These are phyloP conservation scores for Cyanocitta stelleri DNA, from an alignment of 2,113 vertebrate species.

Conservation along the genomic window DNA sequence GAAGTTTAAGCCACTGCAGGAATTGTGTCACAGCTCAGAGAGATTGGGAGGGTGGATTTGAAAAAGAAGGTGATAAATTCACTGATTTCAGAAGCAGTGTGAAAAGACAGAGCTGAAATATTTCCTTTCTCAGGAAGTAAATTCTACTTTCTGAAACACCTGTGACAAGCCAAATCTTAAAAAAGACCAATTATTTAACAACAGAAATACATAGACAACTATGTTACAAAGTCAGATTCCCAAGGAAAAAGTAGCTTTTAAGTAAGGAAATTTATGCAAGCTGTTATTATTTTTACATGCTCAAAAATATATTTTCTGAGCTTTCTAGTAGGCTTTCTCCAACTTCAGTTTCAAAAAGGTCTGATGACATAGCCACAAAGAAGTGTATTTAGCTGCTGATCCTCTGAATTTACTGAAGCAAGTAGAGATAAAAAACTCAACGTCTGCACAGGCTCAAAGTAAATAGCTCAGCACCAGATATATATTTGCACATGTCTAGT, in stretches of 20 bases:
- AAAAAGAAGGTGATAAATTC: neutral
- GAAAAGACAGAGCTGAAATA: neutral
- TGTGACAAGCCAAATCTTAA: neutral
- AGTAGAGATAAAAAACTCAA: neutral
- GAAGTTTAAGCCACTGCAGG: neutral
- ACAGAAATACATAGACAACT: neutral
- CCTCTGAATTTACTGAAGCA: neutral
- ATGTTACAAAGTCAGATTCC: neutral
- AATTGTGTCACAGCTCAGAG: neutral
- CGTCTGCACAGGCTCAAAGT: neutral
- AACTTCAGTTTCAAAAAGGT: neutral
- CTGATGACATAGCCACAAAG: neutral
- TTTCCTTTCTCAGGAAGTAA: neutral
- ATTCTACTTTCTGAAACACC: neutral
- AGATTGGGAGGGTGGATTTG: neutral
- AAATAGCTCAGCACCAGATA: neutral
- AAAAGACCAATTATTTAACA: neutral
- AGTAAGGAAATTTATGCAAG: neutral
- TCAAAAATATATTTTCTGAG: neutral
- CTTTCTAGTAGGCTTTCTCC: neutral
- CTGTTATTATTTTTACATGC: neutral
- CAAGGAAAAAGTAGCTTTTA: neutral
- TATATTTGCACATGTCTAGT: neutral
- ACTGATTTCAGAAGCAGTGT: neutral
- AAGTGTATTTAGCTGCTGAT: neutral